phyloP scores from a whole-genome alignment of 1,140 invertebrate species.

The Argopecten irradians region DNA sequence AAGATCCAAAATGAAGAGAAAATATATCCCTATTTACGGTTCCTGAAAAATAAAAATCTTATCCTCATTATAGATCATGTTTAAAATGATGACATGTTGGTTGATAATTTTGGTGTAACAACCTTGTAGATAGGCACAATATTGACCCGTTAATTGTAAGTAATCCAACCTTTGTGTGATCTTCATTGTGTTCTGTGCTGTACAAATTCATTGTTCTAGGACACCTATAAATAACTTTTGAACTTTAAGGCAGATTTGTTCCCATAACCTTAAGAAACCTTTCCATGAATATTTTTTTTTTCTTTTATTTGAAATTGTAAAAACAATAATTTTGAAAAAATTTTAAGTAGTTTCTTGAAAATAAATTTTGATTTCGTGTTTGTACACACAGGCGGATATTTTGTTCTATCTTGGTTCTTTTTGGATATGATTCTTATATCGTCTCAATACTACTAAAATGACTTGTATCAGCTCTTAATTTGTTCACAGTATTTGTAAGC shows the following conservation, averaged over 20 bases:
- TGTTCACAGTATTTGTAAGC: not conserved
- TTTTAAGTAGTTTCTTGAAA: not conserved
- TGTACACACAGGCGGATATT: not conserved
- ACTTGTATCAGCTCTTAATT: not conserved
- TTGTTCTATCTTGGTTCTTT: not conserved
- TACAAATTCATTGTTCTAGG: not conserved
- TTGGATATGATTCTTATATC: not conserved
- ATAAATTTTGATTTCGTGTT: not conserved
- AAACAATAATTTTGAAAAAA: not conserved
- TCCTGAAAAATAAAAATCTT: not conserved
- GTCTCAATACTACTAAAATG: no score
- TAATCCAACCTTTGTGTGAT: not conserved
- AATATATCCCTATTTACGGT: not conserved
- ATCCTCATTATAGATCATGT: not conserved
- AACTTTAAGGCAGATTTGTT: constrained; percentile 4
- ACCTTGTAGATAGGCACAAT: not conserved
- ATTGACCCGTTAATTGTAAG: not conserved
- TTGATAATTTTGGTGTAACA: not conserved
- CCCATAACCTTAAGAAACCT: not conserved
- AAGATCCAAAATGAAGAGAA: not conserved
- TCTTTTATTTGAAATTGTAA: not conserved
- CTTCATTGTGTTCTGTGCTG: not conserved
- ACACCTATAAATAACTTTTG: not conserved
- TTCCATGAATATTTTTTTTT: not conserved
- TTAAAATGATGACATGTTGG: not conserved